Evolutionary conservation across 2,888 invertebrate genomes (phyloP), one percentile per base, ranked within the genome.

Genomic region (Dichetophora obliterata): DNA sequence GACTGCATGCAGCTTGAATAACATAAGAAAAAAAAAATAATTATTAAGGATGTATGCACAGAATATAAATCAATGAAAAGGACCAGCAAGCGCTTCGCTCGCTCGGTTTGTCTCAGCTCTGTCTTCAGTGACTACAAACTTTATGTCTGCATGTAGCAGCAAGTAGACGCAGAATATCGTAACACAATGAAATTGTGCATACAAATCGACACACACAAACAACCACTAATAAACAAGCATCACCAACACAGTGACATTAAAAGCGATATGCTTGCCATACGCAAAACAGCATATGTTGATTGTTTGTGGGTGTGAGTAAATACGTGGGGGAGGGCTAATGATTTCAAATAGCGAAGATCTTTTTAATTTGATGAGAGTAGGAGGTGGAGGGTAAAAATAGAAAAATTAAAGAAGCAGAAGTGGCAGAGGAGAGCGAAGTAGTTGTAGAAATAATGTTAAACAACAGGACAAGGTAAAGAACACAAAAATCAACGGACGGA

Each of bases 281-380:
- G 70, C 70, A 70, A 54, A 52, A 70, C 16, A 54, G 19, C 70
- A 70, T 70, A 70, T 68, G 68, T 48, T 48, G 37, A 43, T 68
- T 43, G 68, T 59, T 59, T 11, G 24, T 27, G 43, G 43, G 43
- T 43, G 43, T 43, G 43, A 43, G 43, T 43, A 43, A 43, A 43
- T 43, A 11, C 11, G 43, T 43, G 43, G 43, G 14, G 43, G 43
- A 11, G 43, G 43, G 43, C 11, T 43, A 43, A 43, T 43, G 11
- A 43, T 43, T 43, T 43, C 11, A 43, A 43, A 43, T 43, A 11
- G 43, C 43, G 14, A 43, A 11, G 43, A 43, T 14, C 11, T 43
- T 2, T 11, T 3, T 1, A 11, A 14, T 11, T 6, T 11, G 11
- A 6, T 11, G 43, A 11, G 11, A 14, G 43, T 11, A 8, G 37